phyloP scores from a whole-genome alignment of 37 sponge, comb jelly and placozoan species.

The Tethya wilhelma region DNA sequence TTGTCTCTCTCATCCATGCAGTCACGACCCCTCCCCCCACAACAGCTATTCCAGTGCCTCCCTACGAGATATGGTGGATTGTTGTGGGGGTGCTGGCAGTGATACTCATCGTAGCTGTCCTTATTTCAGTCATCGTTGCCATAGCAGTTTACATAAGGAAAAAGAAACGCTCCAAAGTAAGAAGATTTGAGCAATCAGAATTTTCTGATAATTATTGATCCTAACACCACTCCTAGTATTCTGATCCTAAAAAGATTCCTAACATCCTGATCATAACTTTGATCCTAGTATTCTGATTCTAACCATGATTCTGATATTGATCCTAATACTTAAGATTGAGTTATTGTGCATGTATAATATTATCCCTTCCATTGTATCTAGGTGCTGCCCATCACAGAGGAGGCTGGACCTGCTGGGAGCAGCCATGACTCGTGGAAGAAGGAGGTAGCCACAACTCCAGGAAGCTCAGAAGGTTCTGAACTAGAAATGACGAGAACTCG shows the following conservation, averaged over 20 bases:
- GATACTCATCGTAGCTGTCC: conserved; percentile 12
- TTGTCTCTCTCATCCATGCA: background rate
- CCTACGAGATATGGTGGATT: conserved; percentile 1
- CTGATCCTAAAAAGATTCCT: too few relatives aligned
- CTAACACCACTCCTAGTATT: too few relatives aligned
- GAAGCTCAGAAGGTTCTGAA: conserved; percentile 12
- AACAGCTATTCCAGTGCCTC: background rate
- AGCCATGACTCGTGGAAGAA: background rate
- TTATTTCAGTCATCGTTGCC: background rate
- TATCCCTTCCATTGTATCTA: too few relatives aligned
- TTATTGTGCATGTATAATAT: background rate
- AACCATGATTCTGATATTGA: too few relatives aligned
- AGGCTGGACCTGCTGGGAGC: background rate
- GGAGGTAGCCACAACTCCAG: background rate
- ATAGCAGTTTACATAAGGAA: conserved; percentile 4
- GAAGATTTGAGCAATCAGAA: background rate
- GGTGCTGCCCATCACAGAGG: background rate
- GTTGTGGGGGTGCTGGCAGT: conserved; percentile 5
- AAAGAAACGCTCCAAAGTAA: background rate
- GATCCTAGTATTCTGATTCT: too few relatives aligned
- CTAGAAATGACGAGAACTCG: conserved; percentile 26
- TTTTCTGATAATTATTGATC: too few relatives aligned
- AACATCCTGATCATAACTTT: too few relatives aligned
- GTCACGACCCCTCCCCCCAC: background rate
- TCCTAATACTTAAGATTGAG: background rate